Evolutionary conservation across 1,140 invertebrate genomes (phyloP), one percentile per base, ranked within the genome.

Genomic region (Drosophila rufa): DNA sequence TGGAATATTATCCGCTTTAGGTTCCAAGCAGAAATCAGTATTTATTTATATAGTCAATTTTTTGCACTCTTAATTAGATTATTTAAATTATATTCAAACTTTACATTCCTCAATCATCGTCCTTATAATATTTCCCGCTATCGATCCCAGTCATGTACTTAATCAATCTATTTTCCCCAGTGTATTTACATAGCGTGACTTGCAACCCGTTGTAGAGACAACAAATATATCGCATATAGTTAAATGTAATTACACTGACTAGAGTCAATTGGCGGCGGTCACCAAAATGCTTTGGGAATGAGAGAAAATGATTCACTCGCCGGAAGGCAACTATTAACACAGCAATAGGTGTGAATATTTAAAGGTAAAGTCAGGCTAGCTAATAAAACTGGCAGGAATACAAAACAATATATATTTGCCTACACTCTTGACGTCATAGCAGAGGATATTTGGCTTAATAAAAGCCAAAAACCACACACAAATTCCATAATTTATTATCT

Each of bases 291-390:
- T 27, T 19, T 69, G 51, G 43, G 27, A 71, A 58, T 46, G 45
- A 36, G 46, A 40, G 4, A 33, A 43, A 58, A 43, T 84, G 78
- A 84, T 62, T 71, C 62, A 80, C 9, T 36, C 33, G 9, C 55
- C 82, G 82, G 78, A 84, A 81, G 43, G 36, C 51, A 33, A 25
- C 67, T 70, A 78, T 84, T 81, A 68, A 58, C 66, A 73, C 58
- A 38, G 40, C 48, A 61, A 64, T 51, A 43, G 68, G 68, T 25
- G 78, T 69, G 77, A 83, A 67, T 76, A 80, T 76, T 76, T 74
- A 42, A 64, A 57, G 61, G 47, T 19, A 57, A 22, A 36, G 30
- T 17, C 42, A 65, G 9, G 15, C 19, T 36, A 40, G 38, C 25
- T 15, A 40, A 36, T 14, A 61, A 59, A 65, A 22, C 27, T 9